Base-by-base conservation (phyloP, 2,113 vertebrate species). In the Dromiciops gliroides region DNA sequence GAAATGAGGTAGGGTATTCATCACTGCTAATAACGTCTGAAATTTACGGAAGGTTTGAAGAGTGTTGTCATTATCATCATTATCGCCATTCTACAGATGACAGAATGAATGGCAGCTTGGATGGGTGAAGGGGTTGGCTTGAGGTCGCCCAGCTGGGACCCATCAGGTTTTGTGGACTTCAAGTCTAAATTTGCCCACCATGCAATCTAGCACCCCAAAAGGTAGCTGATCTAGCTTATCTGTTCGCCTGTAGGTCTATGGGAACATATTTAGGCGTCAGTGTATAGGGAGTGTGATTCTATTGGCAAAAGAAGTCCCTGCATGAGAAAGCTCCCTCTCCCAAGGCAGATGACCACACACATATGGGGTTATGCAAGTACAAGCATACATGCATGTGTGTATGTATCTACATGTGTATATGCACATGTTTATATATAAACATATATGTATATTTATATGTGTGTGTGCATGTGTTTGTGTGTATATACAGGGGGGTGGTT, bases 41-140 rank as follows among this genome's bases (percentile, higher is more conserved):
- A 83, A 83, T 44, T 8, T 5, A 44, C 25, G 5, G 11, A 75
- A n/a, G 31, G 31, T n/a, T 44, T 83, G 67, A 83, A 44, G n/a
- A 75, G 0, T 23, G n/a, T 44, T n/a, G n/a, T n/a, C n/a, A n/a
- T n/a, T n/a, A n/a, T n/a, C 8, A 56, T 56, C n/a, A 19, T 44
- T 3, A 23, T 75, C 4, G 25, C 10, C n/a, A 3, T 56, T 95
- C 95, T 94, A 95, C 93, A 93, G 44, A 56, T 50, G 23, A 95
- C 26, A 83, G 91, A 93, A 92, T 48, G 91, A 93, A 92, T 48
- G 75, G 52, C 49, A 22, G 8, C n/a, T 95, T 31, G 50, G 25
- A 96, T 89, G 47, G 22, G 49, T 75, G 52, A 11, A 88, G 26
- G 94, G 28, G 56, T 37, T 89, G 83, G 11, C 24, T 91, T 48